Conservation (phyloP, 2,113 vertebrate genomes). For the Gasterosteus aculeatus region DNA sequence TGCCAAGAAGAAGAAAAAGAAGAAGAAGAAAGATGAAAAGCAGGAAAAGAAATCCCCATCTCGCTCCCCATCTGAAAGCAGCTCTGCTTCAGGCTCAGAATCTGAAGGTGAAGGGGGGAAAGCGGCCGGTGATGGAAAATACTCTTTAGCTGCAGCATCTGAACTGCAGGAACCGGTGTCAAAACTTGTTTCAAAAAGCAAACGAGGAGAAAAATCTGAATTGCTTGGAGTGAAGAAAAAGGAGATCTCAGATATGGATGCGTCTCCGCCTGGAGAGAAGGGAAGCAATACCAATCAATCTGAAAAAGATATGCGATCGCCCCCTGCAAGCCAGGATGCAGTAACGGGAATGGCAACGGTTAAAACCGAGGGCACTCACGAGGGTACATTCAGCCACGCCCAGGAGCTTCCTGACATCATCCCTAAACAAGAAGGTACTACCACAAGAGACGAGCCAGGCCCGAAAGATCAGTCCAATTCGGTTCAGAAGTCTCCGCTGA, state of each 20-base stretch:
- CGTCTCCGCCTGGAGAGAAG: conserved; percentile 24
- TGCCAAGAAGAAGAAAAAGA: conserved; percentile 84
- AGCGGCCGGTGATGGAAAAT: conserved; percentile 56
- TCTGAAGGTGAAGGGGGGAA: conserved; percentile 75
- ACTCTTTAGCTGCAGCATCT: conserved; percentile 43
- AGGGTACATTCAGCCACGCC: conserved; percentile 69
- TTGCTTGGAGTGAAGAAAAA: conserved; percentile 50
- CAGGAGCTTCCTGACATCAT: conserved; percentile 83
- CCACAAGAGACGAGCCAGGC: conserved; percentile 68
- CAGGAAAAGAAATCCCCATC: conserved; percentile 82
- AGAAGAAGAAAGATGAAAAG: conserved; percentile 80
- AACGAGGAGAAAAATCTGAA: conserved; percentile 61
- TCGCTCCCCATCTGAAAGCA: conserved; percentile 80
- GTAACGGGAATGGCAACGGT: conserved; percentile 28
- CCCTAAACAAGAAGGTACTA: conserved; percentile 77
- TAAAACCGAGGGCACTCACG: conserved; percentile 51
- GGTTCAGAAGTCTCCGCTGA: conserved; percentile 76
- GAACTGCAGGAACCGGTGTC: conserved; percentile 63
- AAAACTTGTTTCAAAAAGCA: conserved; percentile 54
- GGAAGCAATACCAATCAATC: conserved; percentile 43
- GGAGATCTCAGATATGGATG: conserved; percentile 40
- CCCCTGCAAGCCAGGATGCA: conserved; percentile 50
- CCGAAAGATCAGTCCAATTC: conserved; percentile 71
- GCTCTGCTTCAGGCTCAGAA: conserved; percentile 80
- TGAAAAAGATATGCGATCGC: conserved; percentile 42